Percentiles rank a stretch among this genome's conserved stretches.
Conservation (phyloP, 2,888 invertebrate genomes). For the Tiliacea citrago region DNA sequence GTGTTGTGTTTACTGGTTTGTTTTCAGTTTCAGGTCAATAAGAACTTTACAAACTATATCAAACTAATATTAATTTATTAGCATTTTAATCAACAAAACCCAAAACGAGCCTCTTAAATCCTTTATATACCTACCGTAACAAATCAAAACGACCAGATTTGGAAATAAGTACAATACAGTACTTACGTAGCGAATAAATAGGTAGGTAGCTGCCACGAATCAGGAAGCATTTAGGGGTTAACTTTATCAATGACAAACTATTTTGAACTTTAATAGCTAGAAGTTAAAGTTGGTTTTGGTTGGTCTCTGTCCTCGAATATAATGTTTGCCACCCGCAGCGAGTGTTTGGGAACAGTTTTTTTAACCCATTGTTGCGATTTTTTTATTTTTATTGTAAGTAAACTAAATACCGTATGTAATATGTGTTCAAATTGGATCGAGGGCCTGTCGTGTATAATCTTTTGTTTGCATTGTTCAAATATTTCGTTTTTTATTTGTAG, state of each 20-base stretch:
- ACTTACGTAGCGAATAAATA: constrained; percentile 61
- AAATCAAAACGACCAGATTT: constrained; percentile 68
- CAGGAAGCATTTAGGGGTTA: constrained; percentile 53
- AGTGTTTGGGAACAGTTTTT: constrained; percentile 75
- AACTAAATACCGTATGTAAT: constrained; percentile 80
- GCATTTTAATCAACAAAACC: not conserved
- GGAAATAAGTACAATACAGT: constrained; percentile 54
- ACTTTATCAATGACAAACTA: not conserved
- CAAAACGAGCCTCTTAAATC: not conserved
- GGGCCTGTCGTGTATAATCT: constrained; percentile 60
- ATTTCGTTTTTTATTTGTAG: constrained; percentile 24
- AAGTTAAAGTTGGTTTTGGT: constrained; percentile 31
- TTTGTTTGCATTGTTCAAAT: constrained; percentile 61
- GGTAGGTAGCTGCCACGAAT: constrained; percentile 70
- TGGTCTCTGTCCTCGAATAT: not conserved
- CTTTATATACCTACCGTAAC: constrained; percentile 55
- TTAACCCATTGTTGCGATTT: constrained; percentile 72
- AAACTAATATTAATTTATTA: not conserved
- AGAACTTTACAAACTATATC: not conserved
- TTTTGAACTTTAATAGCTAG: fast-evolving
- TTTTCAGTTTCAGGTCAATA: not conserved
- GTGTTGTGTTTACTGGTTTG: not conserved
- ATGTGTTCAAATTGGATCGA: constrained; percentile 80
- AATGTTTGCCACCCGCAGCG: constrained; percentile 77
- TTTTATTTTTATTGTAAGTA: constrained; percentile 68